phyloP scores from a whole-genome alignment of 2,113 vertebrate species.

The Harpagus bidentatus region DNA sequence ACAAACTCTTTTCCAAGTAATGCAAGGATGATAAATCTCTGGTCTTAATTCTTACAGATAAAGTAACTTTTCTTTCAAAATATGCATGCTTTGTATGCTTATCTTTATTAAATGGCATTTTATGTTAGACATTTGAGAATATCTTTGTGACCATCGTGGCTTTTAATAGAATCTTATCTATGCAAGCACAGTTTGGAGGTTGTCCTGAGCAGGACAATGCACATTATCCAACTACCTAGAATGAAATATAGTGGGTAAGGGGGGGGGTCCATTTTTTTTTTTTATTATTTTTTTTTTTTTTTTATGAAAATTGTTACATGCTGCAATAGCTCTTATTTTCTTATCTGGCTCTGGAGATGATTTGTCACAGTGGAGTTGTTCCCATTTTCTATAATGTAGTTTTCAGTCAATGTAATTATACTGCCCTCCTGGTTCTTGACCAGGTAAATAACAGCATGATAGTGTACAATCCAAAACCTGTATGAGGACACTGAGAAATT shows the following conservation, averaged over 20 bases:
- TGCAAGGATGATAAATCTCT: background rate
- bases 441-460: background rate
- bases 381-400: background rate
- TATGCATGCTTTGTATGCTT: background rate
- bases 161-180: background rate
- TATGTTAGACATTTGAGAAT: background rate
- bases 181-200: background rate
- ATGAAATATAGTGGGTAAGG: background rate
- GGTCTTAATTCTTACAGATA: background rate
- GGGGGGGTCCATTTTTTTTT: no score
- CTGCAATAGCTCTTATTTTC: background rate
- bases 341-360: background rate
- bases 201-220: background rate
- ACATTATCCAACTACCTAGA: background rate
- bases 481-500: background rate
- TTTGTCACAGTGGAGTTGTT: background rate
- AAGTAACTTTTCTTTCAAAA: background rate
- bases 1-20: background rate
- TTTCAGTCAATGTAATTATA: background rate
- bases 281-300: background rate
- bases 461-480: background rate
- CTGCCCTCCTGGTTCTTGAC: background rate
- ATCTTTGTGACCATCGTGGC: background rate
- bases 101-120: background rate
- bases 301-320: background rate